phyloP scores from a whole-genome alignment of 2,888 invertebrate genomes.

The Heliconius erato region DNA sequence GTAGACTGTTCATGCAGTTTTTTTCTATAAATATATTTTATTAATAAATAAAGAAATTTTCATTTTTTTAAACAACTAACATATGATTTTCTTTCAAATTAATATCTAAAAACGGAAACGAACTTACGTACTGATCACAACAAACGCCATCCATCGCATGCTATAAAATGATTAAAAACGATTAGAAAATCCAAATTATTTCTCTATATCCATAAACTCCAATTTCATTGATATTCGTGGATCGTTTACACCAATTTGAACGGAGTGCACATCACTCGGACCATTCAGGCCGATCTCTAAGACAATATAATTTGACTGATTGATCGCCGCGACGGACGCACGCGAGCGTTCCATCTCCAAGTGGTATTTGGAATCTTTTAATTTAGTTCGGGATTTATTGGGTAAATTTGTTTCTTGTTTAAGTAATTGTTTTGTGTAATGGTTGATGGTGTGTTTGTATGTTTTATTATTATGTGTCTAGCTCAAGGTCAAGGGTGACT shows the following conservation, averaged over 20 bases:
- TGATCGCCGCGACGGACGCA: slow-evolving; percentile 69
- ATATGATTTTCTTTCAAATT: background rate
- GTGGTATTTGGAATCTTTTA: slow-evolving; percentile 48
- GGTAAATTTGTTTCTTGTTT: slow-evolving; percentile 25
- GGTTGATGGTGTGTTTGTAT: background rate
- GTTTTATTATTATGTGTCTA: no score
- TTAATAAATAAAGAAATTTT: no score
- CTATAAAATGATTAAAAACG: background rate
- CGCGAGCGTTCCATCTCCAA: slow-evolving; percentile 57
- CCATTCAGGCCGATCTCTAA: slow-evolving; percentile 75
- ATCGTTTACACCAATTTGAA: slow-evolving; percentile 64
- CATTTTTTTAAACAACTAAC: no score
- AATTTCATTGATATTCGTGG: slow-evolving; percentile 45
- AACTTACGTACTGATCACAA: background rate
- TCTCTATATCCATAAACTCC: slow-evolving; percentile 45
- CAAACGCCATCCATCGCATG: slow-evolving; percentile 5
- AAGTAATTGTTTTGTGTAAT: background rate
- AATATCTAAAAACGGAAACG: background rate
- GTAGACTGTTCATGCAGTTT: no score
- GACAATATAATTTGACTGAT: slow-evolving; percentile 85
- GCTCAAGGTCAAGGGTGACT: no score
- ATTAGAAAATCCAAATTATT: slow-evolving; percentile 27
- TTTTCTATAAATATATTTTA: no score
- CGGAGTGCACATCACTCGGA: slow-evolving; percentile 58
- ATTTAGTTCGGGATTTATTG: slow-evolving; percentile 45